Percentiles rank a stretch among this genome's conserved stretches.
Evolutionary conservation across 2,797 vertebrate genomes (phyloP).

Genomic region (Neosilurus hyrtlii): DNA sequence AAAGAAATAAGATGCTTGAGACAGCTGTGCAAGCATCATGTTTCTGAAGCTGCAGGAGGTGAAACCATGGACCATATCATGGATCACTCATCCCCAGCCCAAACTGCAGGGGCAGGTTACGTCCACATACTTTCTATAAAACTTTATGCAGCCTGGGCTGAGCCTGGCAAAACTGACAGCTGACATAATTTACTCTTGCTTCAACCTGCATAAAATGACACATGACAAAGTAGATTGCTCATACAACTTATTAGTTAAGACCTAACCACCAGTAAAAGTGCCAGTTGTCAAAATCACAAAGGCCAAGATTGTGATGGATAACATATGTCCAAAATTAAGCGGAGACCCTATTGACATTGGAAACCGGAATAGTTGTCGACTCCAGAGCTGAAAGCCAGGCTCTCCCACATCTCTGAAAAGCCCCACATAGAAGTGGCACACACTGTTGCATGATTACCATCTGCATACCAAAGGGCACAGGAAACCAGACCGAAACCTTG

Average conservation of each 20-base stretch:
- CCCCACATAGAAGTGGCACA: constrained; percentile 31
- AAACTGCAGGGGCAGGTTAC: constrained; percentile 36
- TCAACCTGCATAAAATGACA: constrained; percentile 63
- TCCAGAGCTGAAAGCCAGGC: constrained; percentile 45
- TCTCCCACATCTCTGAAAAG: constrained; percentile 32
- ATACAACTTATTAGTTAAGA: constrained; percentile 64
- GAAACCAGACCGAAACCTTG: constrained; percentile 42
- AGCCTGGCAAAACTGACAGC: constrained; percentile 50
- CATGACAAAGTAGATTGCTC: constrained; percentile 64
- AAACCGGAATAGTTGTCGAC: constrained; percentile 38
- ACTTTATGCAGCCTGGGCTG: constrained; percentile 36
- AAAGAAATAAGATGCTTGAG: constrained; percentile 13
- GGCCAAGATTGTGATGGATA: constrained; percentile 67
- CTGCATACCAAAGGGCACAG: constrained; percentile 39
- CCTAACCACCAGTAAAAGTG: constrained; percentile 62
- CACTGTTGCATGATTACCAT: constrained; percentile 39
- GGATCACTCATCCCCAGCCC: constrained; percentile 5
- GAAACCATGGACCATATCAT: constrained; percentile 13
- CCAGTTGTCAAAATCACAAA: constrained; percentile 63
- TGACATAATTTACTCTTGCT: constrained; percentile 59
- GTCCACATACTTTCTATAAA: constrained; percentile 31
- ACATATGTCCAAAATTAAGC: constrained; percentile 64
- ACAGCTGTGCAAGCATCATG: constrained; percentile 23
- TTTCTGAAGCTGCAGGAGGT: constrained; percentile 13
- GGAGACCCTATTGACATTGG: constrained; percentile 52